Conservation (phyloP, 2,113 vertebrate species). For the Paramisgurnus dabryanus region DNA sequence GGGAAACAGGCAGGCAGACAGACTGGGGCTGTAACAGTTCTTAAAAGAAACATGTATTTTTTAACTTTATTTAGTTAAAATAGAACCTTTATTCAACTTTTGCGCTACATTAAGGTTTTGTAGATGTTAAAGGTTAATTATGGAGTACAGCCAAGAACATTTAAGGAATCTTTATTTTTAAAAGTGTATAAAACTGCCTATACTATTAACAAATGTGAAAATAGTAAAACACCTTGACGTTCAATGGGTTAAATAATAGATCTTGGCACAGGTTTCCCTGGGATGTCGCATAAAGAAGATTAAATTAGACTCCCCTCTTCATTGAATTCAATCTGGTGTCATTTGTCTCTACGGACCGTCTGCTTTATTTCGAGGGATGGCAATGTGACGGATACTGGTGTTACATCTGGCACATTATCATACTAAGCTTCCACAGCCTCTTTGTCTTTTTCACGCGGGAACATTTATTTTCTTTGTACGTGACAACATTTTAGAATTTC, state of each 20-base stretch:
- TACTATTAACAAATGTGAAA: neutral
- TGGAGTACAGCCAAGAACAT: too few species aligned
- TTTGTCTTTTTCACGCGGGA: constrained; percentile 36
- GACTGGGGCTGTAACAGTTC: too few species aligned
- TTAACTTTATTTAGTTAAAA: too few species aligned
- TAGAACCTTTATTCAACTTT: too few species aligned
- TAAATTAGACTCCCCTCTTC: constrained; percentile 48
- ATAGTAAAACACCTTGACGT: neutral
- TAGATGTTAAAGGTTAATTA: too few species aligned
- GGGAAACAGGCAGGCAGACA: too few species aligned
- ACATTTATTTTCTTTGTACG: constrained; percentile 31
- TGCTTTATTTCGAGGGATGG: constrained; percentile 41
- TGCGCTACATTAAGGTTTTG: too few species aligned
- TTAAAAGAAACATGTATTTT: too few species aligned
- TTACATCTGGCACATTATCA: constrained; percentile 62
- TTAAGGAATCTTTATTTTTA: too few species aligned
- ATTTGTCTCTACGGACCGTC: constrained; percentile 45
- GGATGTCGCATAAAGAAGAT: neutral
- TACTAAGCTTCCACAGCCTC: constrained; percentile 32
- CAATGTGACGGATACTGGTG: constrained; percentile 32
- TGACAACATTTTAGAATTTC: neutral
- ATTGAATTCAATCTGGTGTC: constrained; percentile 46
- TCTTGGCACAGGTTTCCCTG: neutral
- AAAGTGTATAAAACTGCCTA: too few species aligned
- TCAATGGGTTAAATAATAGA: neutral